Evolutionary conservation across 2,113 vertebrate species (phyloP), one percentile per base, ranked within the genome.

Genomic region (Oreochromis tanganicae): DNA sequence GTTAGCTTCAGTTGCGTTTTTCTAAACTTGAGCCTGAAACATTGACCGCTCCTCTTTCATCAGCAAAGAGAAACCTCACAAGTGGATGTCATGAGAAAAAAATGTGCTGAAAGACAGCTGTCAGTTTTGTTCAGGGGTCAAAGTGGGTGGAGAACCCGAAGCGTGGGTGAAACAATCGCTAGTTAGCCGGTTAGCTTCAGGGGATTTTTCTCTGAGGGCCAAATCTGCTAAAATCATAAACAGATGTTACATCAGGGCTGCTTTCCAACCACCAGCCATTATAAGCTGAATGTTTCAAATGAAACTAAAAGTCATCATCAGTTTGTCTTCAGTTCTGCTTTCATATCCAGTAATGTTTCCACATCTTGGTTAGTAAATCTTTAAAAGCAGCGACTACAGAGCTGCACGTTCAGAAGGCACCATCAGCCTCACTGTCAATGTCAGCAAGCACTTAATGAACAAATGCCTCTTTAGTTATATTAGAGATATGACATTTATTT

Each of bases 221-320:
- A 71, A 14, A 71, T 43, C n/a, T 41, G 36, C 66, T 43, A 41
- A 24, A 71, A 71, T 24, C 12, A 3, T 24, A 71, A 71, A 1
- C 7, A 3, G 63, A 24, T 0, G 36, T 43, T 71, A 6, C 36
- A 71, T 71, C 36, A 71, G 3, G n/a, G 4, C 66, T 24, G 66
- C n/a, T 24, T 9, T 71, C 3, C 0, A 24, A 71, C 36, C 36
- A 14, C 0, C 2, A 52, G n/a, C 2, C 0, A 0, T 41, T 43
- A 71, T 24, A 41, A 41, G 63, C 19, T 9, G 36, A 68, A 9
- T 0, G 36, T 41, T 41, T 41, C 36, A 41, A 5, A 24, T 43
- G 36, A 68, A 13, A 21, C 63, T 41, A 13, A 68, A 68, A 21
- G 19, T 66, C 6, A 21, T 66, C 34, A 3, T 21, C 61, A 21